These are phyloP conservation scores for Halictus quadricinctus DNA, from an alignment of 2,888 invertebrate species.

Conservation along the genomic window DNA sequence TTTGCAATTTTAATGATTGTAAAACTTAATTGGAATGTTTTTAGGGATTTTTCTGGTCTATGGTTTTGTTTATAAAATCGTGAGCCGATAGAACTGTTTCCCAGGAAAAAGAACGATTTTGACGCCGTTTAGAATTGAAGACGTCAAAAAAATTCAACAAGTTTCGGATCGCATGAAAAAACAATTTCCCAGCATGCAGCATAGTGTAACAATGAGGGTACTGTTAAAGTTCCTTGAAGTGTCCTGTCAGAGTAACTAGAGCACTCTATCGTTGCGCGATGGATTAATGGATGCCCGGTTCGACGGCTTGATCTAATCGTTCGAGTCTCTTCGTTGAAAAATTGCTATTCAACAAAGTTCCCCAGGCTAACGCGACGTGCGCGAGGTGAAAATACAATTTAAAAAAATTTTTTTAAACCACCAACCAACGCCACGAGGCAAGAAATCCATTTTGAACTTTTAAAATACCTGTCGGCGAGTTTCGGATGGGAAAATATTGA, in stretches of 20 bases:
- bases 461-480: background rate
- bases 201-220: background rate
- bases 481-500: background rate
- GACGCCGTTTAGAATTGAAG: background rate
- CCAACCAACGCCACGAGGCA: background rate
- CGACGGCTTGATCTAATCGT: background rate
- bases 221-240: background rate
- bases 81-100: no score
- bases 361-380: background rate
- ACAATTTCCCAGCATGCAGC: background rate
- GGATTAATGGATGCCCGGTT: background rate
- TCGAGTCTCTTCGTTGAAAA: background rate
- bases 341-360: background rate
- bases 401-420: background rate
- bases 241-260: background rate
- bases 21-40: no score
- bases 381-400: background rate
- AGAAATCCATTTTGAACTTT: background rate
- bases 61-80: no score
- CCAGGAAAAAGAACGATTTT: background rate
- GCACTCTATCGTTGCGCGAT: background rate
- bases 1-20: no score
- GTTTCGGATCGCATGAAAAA: background rate
- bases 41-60: no score
- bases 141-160: background rate